phyloP scores from a whole-genome alignment of 1,140 invertebrate species.

The Pentalonia nigronervosa region DNA sequence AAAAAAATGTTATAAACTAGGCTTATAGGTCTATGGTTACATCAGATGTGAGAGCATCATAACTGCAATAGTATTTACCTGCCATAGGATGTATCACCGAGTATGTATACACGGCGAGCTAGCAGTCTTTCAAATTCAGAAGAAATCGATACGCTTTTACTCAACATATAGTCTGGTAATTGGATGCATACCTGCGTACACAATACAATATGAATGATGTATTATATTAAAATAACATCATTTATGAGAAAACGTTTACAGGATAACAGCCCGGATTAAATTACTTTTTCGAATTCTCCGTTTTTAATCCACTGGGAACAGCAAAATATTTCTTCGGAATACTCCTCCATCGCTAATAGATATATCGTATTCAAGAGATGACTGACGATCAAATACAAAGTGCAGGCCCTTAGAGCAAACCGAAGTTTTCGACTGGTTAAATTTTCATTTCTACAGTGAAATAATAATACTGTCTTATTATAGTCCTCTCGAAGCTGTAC shows the following conservation, averaged over 20 bases:
- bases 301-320: slow-evolving; percentile 55
- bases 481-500: not conserved
- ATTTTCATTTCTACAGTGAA: not conserved
- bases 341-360: not conserved
- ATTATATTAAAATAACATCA: not conserved
- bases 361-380: not conserved
- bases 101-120: slow-evolving; percentile 76
- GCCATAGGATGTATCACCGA: slow-evolving; percentile 93
- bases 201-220: not conserved
- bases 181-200: slow-evolving; percentile 81
- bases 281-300: slow-evolving; percentile 34
- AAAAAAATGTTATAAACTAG: not conserved
- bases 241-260: not conserved
- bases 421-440: not conserved
- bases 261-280: too few relatives aligned
- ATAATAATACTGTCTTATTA: not conserved
- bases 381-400: not conserved
- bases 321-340: not conserved
- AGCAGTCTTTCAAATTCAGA: slow-evolving; percentile 70
- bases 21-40: too few relatives aligned
- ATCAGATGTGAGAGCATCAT: too few relatives aligned
- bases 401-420: not conserved
- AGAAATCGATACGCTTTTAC: slow-evolving; percentile 74
- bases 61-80: slow-evolving; percentile 68
- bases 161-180: slow-evolving; percentile 85